Conservation (phyloP, 2,797 vertebrate species). For the Coracias cyanogaster region DNA sequence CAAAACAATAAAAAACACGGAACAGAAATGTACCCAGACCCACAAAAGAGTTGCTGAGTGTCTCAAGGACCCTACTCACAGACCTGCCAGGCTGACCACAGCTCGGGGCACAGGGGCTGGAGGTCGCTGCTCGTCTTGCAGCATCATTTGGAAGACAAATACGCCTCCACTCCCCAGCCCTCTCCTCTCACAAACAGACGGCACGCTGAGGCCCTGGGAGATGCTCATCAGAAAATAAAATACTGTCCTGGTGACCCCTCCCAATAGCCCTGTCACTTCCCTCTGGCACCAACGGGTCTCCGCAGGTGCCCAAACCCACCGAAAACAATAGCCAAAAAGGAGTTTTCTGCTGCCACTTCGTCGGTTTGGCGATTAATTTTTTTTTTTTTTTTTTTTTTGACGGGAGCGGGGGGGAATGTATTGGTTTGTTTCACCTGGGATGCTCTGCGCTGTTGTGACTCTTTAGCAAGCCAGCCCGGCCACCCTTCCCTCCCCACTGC, state of each 20-base stretch:
- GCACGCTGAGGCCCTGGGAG: background rate
- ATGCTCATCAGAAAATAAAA: background rate
- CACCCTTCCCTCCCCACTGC: background rate
- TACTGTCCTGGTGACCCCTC: background rate
- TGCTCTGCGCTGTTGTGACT: background rate
- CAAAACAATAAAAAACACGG: background rate
- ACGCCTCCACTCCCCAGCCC: background rate
- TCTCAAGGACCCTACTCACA: rapidly evolving
- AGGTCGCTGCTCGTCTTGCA: background rate
- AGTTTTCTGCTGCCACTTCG: background rate
- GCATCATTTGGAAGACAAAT: background rate
- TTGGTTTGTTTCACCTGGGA: background rate
- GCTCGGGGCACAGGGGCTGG: background rate
- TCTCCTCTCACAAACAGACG: background rate
- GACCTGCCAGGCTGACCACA: background rate
- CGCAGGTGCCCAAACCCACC: background rate
- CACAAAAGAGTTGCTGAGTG: no score
- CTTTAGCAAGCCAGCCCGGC: background rate
- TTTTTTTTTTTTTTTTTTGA: no score
- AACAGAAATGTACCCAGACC: background rate
- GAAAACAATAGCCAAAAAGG: background rate
- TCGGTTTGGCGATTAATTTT: background rate
- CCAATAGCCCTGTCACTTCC: rapidly evolving
- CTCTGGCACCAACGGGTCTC: rapidly evolving
- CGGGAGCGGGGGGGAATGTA: no score